These are phyloP conservation scores for Chromoteleia sp. DNA, from an alignment of 2,888 invertebrate genomes.

Conservation along the genomic window DNA sequence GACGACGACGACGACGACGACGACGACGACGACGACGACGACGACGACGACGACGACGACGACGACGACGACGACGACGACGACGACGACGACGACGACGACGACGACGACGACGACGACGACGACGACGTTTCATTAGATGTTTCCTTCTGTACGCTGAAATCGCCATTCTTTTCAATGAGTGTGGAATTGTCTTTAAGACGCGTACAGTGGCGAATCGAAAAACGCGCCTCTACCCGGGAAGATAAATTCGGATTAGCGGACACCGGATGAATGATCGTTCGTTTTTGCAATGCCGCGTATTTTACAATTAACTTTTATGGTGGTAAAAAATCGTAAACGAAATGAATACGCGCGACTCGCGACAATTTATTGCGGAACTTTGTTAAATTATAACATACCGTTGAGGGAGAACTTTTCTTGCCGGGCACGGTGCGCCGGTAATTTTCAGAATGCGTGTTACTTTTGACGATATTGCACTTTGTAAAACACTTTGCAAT, in stretches of 20 bases:
- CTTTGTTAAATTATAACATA: slow-evolving; percentile 60
- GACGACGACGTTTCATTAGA: too few species aligned
- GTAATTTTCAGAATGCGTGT: slow-evolving; percentile 42
- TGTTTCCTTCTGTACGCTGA: too few species aligned
- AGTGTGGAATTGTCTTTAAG: too few species aligned
- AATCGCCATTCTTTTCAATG: too few species aligned
- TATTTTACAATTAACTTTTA: slow-evolving; percentile 61
- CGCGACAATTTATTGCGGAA: slow-evolving; percentile 55
- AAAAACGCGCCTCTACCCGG: too few species aligned
- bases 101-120: too few species aligned
- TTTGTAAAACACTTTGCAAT: slow-evolving; percentile 38
- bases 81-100: too few species aligned
- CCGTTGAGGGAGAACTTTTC: slow-evolving; percentile 21
- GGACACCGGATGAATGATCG: neutral
- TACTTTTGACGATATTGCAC: slow-evolving; percentile 48
- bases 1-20: too few species aligned
- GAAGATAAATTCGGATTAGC: slow-evolving; percentile 16
- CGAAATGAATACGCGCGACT: slow-evolving; percentile 45
- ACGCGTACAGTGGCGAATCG: too few species aligned
- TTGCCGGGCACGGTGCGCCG: slow-evolving; percentile 1
- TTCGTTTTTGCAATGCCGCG: slow-evolving; percentile 8
- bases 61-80: too few species aligned
- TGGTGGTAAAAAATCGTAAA: slow-evolving; percentile 42
- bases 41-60: too few species aligned
- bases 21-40: too few species aligned